A percentile compares a stretch with the other conserved stretches of the same genome.
Evolutionary conservation across 2,797 vertebrate genomes (phyloP).

Genomic region (Cyprinella venusta): DNA sequence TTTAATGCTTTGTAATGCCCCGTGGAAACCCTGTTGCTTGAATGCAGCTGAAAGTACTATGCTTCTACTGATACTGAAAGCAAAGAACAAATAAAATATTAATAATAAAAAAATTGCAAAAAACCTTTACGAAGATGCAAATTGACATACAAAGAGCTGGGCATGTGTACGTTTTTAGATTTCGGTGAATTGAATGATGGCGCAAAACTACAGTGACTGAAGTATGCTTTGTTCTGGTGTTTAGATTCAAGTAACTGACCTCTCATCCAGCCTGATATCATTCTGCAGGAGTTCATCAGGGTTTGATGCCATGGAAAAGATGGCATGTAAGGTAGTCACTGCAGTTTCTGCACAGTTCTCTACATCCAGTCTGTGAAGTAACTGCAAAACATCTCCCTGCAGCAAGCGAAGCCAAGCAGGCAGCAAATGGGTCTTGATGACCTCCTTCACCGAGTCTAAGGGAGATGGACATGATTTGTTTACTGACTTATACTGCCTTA

Average conservation of each 20-base stretch:
- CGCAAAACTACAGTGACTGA: not conserved
- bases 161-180: not conserved
- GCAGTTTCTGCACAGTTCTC: conserved; percentile 91
- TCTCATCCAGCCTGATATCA: conserved; percentile 77
- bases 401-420: conserved; percentile 85
- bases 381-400: conserved; percentile 83
- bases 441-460: conserved; percentile 85
- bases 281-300: conserved; percentile 78
- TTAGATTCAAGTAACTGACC: conserved; percentile 71
- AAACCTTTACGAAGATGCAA: not conserved
- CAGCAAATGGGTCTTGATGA: conserved; percentile 82
- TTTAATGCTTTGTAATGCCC: too few relatives aligned
- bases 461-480: not conserved
- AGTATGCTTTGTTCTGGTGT: not conserved
- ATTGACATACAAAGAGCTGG: not conserved
- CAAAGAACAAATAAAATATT: not conserved
- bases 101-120: not conserved
- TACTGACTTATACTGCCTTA: not conserved
- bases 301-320: conserved; percentile 76
- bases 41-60: not conserved
- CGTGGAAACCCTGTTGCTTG: not conserved
- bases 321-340: conserved; percentile 77
- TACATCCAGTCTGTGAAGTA: conserved; percentile 92
- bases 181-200: not conserved
- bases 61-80: not conserved